These are phyloP conservation scores for Nannospalax galili DNA, from an alignment of 2,113 vertebrate genomes.

Conservation along the genomic window DNA sequence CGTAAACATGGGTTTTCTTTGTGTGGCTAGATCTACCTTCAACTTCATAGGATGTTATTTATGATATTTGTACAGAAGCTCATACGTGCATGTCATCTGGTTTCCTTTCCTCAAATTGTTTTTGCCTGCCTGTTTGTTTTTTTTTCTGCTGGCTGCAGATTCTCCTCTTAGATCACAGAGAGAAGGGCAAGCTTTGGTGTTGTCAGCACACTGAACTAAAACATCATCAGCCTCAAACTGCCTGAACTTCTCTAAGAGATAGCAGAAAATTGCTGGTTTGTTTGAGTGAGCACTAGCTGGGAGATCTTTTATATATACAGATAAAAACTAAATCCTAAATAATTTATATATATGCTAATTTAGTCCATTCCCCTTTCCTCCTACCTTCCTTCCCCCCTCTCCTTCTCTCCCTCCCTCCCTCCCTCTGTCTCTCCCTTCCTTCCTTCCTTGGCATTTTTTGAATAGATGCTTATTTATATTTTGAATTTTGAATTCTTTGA, in stretches of 20 bases:
- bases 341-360: not conserved
- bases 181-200: not conserved
- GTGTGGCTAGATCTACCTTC: not conserved
- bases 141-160: not conserved
- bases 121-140: not conserved
- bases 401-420: too few species aligned
- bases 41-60: not conserved
- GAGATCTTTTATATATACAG: not conserved
- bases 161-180: not conserved
- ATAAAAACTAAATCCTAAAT: not conserved
- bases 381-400: too few species aligned
- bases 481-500: not conserved
- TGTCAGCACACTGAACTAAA: too few species aligned
- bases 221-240: too few species aligned
- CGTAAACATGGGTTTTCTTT: not conserved
- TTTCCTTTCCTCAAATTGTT: not conserved
- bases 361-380: fast-evolving
- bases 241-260: not conserved
- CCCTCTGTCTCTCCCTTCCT: not conserved
- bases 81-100: not conserved
- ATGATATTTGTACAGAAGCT: not conserved
- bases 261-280: not conserved
- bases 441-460: not conserved
- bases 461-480: not conserved
- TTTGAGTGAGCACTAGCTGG: not conserved